A percentile compares a stretch with the other conserved stretches of the same genome.
phyloP scores from a whole-genome alignment of 1,140 invertebrate species.

The Drosophila lini region DNA sequence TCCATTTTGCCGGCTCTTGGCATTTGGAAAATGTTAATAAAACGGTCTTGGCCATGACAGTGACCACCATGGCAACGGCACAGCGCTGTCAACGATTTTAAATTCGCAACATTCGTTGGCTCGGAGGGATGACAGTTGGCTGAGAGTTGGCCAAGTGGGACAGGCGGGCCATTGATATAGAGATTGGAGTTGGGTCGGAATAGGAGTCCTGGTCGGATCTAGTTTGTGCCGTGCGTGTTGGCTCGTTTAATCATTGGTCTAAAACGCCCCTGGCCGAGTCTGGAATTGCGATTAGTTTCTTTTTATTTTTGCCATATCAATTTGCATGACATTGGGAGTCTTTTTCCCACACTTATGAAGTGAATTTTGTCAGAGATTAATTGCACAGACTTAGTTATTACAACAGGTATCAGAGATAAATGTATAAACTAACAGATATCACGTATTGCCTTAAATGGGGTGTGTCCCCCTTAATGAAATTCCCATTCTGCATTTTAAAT shows the following conservation, averaged over 20 bases:
- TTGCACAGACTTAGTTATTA: conserved; percentile 17
- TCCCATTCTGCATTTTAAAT: conserved; percentile 21
- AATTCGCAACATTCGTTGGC: conserved; percentile 41
- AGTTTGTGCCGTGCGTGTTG: conserved; percentile 46
- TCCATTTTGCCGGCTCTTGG: conserved; percentile 52
- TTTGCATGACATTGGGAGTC: conserved; percentile 47
- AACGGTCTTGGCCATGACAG: conserved; percentile 66
- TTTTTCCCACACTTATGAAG: background rate
- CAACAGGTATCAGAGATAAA: background rate
- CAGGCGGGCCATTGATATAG: conserved; percentile 23
- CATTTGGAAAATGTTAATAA: conserved; percentile 61
- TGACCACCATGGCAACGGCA: conserved; percentile 54
- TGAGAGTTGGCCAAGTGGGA: background rate
- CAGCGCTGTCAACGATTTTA: conserved; percentile 56
- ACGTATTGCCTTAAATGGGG: conserved; percentile 42
- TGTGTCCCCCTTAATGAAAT: conserved; percentile 60
- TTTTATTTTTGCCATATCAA: conserved; percentile 65
- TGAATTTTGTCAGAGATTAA: conserved; percentile 28
- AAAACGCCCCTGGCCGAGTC: conserved; percentile 42
- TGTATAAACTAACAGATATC: conserved; percentile 8
- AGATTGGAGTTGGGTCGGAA: conserved; percentile 17
- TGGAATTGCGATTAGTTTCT: conserved; percentile 56
- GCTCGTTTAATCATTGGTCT: conserved; percentile 46
- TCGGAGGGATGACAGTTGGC: conserved; percentile 20
- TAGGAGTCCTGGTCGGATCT: conserved; percentile 29